Conservation (phyloP, 2,797 vertebrate species). For the Pangasius krempfi region DNA sequence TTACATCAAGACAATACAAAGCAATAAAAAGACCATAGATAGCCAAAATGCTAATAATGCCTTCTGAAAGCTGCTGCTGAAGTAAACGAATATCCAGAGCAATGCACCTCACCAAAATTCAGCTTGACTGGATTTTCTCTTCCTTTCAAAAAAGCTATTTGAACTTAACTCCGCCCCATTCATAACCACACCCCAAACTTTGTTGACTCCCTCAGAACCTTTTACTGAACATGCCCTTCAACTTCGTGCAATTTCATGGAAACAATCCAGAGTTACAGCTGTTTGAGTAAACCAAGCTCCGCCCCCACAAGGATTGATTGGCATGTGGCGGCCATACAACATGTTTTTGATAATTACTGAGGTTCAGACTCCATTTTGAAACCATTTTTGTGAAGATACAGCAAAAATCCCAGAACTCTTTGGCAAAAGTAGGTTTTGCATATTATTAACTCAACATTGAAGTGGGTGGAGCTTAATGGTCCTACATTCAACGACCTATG, state of each 20-base stretch:
- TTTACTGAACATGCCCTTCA: background rate
- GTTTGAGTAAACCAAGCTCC: background rate
- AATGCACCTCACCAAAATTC: background rate
- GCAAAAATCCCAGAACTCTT: background rate
- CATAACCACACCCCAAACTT: background rate
- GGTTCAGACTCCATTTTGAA: background rate
- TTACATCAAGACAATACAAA: background rate
- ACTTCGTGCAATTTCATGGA: background rate
- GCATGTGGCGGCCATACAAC: background rate
- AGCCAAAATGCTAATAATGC: background rate
- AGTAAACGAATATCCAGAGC: background rate
- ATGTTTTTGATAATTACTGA: background rate
- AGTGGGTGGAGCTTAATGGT: background rate
- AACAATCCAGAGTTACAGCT: background rate
- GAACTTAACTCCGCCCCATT: background rate
- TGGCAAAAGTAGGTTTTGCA: too few species aligned
- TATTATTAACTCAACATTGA: background rate
- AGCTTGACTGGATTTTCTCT: background rate
- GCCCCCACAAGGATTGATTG: background rate
- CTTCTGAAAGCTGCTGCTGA: background rate
- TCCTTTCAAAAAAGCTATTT: background rate
- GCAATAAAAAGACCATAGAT: background rate
- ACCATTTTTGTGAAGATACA: background rate
- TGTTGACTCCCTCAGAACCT: background rate
- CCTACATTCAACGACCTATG: background rate